A percentile compares a stretch with the other conserved stretches of the same genome.
Conservation (phyloP, 2,113 vertebrate genomes). For the Chrysochloris asiatica region DNA sequence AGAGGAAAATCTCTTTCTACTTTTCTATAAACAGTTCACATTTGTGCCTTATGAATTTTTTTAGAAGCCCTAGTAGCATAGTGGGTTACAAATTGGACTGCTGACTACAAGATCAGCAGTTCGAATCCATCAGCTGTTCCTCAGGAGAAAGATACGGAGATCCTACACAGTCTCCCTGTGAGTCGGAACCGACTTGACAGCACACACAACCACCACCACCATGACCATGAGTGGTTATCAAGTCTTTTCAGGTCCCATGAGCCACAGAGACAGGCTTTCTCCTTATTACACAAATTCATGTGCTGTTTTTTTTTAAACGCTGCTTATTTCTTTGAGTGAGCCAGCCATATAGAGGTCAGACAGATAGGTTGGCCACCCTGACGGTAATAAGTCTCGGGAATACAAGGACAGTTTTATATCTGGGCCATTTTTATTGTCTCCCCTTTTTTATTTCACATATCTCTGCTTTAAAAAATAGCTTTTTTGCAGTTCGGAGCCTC, state of each 20-base stretch:
- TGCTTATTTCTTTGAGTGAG: background rate
- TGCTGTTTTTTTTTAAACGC: too few relatives aligned
- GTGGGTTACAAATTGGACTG: too few relatives aligned
- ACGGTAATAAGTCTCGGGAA: background rate
- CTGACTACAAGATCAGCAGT: too few relatives aligned
- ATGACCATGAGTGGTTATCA: too few relatives aligned
- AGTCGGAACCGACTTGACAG: too few relatives aligned
- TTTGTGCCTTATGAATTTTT: background rate
- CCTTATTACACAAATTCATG: background rate
- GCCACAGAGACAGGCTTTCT: background rate
- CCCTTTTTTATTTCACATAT: background rate
- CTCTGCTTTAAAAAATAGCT: background rate
- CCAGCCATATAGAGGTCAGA: background rate
- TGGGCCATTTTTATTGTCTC: background rate
- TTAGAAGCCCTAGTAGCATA: too few relatives aligned
- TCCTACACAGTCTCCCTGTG: too few relatives aligned
- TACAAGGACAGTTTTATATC: background rate
- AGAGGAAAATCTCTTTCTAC: constrained; percentile 21
- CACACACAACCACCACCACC: too few relatives aligned
- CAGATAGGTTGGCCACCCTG: background rate
- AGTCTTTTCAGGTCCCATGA: background rate
- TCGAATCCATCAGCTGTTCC: too few relatives aligned
- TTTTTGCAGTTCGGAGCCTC: constrained; percentile 30
- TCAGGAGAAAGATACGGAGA: too few relatives aligned
- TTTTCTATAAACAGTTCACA: background rate